Evolutionary conservation across 1,140 invertebrate genomes (phyloP).

Genomic region (Macrocentrus cingulum): DNA sequence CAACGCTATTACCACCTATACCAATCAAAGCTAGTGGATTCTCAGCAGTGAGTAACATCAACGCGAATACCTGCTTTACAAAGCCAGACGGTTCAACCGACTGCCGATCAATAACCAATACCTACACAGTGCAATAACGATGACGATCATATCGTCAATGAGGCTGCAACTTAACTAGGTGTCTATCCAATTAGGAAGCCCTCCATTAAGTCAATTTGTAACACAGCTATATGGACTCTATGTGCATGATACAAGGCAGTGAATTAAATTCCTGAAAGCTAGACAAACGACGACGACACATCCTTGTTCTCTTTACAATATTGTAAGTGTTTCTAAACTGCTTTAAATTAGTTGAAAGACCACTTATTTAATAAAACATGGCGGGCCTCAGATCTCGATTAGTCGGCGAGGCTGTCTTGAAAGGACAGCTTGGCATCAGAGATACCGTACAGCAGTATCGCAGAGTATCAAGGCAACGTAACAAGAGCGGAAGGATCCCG

Average conservation of each 20-base stretch:
- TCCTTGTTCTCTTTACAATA: not conserved
- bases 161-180: not conserved
- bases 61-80: conserved; percentile 23
- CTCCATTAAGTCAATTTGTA: not conserved
- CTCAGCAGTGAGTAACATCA: not conserved
- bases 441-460: not conserved
- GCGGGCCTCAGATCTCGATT: conserved; percentile 6
- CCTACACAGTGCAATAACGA: conserved; percentile 1
- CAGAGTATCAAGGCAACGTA: conserved; percentile 6
- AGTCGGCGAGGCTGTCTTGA: not conserved
- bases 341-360: not conserved
- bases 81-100: conserved; percentile 20
- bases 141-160: not conserved
- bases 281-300: not conserved
- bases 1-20: not conserved
- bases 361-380: not conserved
- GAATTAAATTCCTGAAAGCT: conserved; percentile 14
- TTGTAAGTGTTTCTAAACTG: conserved; percentile 8
- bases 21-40: not conserved
- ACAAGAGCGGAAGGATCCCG: conserved; percentile 13
- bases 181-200: conserved; percentile 1
- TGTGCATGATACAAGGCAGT: not conserved
- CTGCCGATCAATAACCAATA: conserved; percentile 12
- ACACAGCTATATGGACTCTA: not conserved
- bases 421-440: not conserved